Percentiles rank a stretch among this genome's conserved stretches.
Conservation (phyloP, 1,140 invertebrate species). For the Lordiphosa clarofinis region DNA sequence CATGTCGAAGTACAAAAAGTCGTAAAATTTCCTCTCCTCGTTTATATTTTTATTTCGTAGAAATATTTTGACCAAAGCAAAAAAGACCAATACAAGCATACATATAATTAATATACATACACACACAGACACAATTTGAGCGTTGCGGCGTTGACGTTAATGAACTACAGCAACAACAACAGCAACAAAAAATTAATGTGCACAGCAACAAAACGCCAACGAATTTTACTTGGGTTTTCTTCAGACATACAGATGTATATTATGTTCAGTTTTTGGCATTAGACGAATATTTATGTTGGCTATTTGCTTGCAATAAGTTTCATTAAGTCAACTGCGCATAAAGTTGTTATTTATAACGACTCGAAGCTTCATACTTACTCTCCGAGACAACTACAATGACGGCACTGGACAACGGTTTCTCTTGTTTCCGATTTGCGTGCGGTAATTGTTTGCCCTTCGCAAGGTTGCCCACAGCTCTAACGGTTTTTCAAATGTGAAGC, state of each 20-base stretch:
- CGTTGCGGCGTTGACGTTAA: slow-evolving; percentile 35
- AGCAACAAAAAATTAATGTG: slow-evolving; percentile 1
- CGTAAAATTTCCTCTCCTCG: not conserved
- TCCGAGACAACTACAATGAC: slow-evolving; percentile 16
- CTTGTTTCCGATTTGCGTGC: slow-evolving; percentile 14
- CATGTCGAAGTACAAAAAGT: not conserved
- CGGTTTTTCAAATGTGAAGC: not conserved
- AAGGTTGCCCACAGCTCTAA: slow-evolving; percentile 51
- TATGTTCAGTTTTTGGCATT: slow-evolving; percentile 13
- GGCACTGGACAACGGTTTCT: slow-evolving; percentile 10
- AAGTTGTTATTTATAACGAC: slow-evolving; percentile 17
- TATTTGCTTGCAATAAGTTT: slow-evolving; percentile 39
- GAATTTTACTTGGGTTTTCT: slow-evolving; percentile 19
- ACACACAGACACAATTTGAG: slow-evolving; percentile 11
- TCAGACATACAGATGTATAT: slow-evolving; percentile 8
- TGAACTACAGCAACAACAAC: slow-evolving; percentile 30
- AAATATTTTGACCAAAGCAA: slow-evolving; percentile 36
- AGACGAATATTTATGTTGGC: slow-evolving; percentile 34
- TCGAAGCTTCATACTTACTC: slow-evolving; percentile 46
- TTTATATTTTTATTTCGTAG: slow-evolving; percentile 9
- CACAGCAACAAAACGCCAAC: slow-evolving; percentile 14
- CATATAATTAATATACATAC: slow-evolving; percentile 10
- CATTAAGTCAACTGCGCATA: slow-evolving; percentile 33
- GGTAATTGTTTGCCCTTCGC: slow-evolving; percentile 47
- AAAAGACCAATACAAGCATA: slow-evolving; percentile 14